A percentile compares a stretch with the other conserved stretches of the same genome.
Evolutionary conservation across 2,888 invertebrate species (phyloP).

Genomic region (Meloe dianella): DNA sequence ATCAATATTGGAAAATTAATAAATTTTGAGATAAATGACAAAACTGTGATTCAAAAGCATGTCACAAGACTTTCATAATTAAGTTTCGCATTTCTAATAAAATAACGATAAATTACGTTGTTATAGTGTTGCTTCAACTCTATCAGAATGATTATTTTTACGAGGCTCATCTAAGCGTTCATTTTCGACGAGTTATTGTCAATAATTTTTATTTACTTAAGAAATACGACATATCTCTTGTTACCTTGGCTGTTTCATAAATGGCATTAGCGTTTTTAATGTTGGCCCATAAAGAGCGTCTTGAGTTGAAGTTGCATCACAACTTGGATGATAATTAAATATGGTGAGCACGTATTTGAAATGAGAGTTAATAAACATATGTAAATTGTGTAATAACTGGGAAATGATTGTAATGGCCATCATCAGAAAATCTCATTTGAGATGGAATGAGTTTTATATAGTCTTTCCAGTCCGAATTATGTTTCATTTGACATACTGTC

Average conservation of each 20-base stretch:
- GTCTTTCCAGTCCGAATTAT: slow-evolving; percentile 36
- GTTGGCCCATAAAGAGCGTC: slow-evolving; percentile 20
- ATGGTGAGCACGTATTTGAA: slow-evolving; percentile 24
- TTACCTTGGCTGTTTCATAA: not conserved
- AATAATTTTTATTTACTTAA: slow-evolving; percentile 30
- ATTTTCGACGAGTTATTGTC: slow-evolving; percentile 29
- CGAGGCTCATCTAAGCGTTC: slow-evolving; percentile 26
- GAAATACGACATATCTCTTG: slow-evolving; percentile 7
- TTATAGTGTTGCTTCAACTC: not conserved
- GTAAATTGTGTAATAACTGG: slow-evolving; percentile 51
- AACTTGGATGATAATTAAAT: slow-evolving; percentile 21
- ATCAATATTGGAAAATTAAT: not conserved
- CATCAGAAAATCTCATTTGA: slow-evolving; percentile 54
- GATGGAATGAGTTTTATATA: slow-evolving; percentile 48
- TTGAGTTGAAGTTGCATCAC: slow-evolving; percentile 8
- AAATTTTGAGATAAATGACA: not conserved
- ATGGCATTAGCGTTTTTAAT: slow-evolving; percentile 16
- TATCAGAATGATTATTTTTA: slow-evolving; percentile 20
- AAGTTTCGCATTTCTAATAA: slow-evolving; percentile 20
- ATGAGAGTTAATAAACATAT: slow-evolving; percentile 47
- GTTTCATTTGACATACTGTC: slow-evolving; percentile 55
- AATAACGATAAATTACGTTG: slow-evolving; percentile 29
- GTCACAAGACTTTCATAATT: slow-evolving; percentile 16
- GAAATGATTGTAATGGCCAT: slow-evolving; percentile 52
- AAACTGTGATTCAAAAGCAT: not conserved